Base-by-base conservation (phyloP, 37 sponge, comb jelly and placozoan species). In the Tethya wilhelma region DNA sequence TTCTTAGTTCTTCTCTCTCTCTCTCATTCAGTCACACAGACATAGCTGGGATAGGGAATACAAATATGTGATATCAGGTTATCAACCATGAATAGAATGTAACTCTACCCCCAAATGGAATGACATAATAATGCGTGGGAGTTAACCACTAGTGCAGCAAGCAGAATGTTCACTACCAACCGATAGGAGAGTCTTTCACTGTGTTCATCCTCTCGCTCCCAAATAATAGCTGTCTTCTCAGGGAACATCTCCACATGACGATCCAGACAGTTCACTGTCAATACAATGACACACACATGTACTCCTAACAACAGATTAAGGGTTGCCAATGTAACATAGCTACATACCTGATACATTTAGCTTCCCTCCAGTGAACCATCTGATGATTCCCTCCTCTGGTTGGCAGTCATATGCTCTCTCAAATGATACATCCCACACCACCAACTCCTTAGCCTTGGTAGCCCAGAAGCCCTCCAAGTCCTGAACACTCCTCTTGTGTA, bases 151-250 rank as follows among this genome's bases (percentile, higher is more conserved):
- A n/a, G n/a, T n/a, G n/a, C 20, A 60, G 22, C 14, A 19, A 19
- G 53, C 14, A 49, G 14, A 49, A 64, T 28, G 31, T 2, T 64
- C 45, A 70, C 28, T 86, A 85, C 75, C 22, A 37, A 89, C 90
- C 60, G 72, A 76, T 91, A 91, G 26, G 87, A 79, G 38, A 91
- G 80, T 11, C 36, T 31, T 44, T 83, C 83, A 0, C 73, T 64
- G 31, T 91, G 71, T 20, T 84, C 84, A 6, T 91, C 84, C 63
- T 91, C 92, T 38, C 72, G 75, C 75, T 91, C 92, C 92, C 92
- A 91, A 34, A 91, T 78, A 20, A 91, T 38, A 1, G 92, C 92
- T 20, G 64, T 32, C 49, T 41, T 43, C 64, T 86, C 76, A 3
- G 79, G 73, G 56, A 81, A 41, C 0, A 28, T 5, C 1, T 56